These are phyloP conservation scores for Corydoras sp. DNA, from an alignment of 2,113 vertebrate genomes.

Conservation along the genomic window DNA sequence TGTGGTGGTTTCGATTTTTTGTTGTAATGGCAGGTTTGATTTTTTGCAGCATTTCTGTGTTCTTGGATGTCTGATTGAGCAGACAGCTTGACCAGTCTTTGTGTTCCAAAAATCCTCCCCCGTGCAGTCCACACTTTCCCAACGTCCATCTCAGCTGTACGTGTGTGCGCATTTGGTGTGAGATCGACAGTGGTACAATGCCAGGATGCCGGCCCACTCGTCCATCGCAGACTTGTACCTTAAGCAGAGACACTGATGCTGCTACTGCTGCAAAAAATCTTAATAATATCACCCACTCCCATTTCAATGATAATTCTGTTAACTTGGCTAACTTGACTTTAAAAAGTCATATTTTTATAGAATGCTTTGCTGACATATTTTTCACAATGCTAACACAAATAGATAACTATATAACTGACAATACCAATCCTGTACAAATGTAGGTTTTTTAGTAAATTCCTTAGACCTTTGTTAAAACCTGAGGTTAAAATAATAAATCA, in stretches of 20 bases:
- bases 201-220: constrained; percentile 47
- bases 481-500: no score
- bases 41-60: constrained; percentile 54
- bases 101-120: constrained; percentile 76
- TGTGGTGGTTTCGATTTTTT: neutral
- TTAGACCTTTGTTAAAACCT: no score
- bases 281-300: neutral
- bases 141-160: constrained; percentile 73
- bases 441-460: no score
- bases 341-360: no score
- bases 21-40: constrained; percentile 16
- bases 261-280: neutral
- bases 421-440: no score
- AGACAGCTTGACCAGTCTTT: constrained; percentile 77
- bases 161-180: constrained; percentile 45
- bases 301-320: no score
- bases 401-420: no score
- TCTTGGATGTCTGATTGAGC: constrained; percentile 73
- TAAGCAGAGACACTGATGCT: constrained; percentile 22
- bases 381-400: no score
- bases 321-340: no score
- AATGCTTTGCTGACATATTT: no score
- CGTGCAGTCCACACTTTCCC: constrained; percentile 75
- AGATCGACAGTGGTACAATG: constrained; percentile 43
- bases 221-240: constrained; percentile 42